A percentile compares a stretch with the other conserved stretches of the same genome.
These are phyloP conservation scores for Pomatorhinus ruficollis DNA, from an alignment of 2,113 vertebrate species.

Conservation along the genomic window DNA sequence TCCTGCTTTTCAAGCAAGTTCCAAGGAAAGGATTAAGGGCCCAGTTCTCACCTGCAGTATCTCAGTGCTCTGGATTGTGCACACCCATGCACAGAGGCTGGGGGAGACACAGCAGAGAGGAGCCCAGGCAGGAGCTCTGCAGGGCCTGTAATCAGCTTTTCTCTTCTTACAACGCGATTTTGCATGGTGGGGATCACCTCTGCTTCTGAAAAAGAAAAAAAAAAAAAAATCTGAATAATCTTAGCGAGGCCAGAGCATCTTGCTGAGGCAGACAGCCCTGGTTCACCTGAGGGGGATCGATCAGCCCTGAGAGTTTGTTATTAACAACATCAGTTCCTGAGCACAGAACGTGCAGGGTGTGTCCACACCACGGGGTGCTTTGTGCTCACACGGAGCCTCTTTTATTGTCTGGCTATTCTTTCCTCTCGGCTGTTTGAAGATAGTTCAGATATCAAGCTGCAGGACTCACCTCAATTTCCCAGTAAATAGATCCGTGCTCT, in stretches of 20 bases:
- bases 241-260: neutral
- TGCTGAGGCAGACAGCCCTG: neutral
- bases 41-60: neutral
- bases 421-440: neutral
- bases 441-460: neutral
- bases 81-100: accelerated
- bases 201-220: neutral
- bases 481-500: neutral
- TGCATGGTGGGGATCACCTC: neutral
- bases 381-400: neutral
- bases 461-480: neutral
- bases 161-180: neutral
- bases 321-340: accelerated
- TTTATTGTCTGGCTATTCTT: neutral
- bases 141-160: neutral
- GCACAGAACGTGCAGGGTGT: accelerated
- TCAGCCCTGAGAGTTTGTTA: neutral
- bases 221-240: neutral
- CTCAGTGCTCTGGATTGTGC: neutral
- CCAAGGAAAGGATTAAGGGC: neutral
- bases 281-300: neutral
- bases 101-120: neutral
- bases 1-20: neutral
- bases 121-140: neutral
- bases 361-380: accelerated